Evolutionary conservation across 2,113 vertebrate genomes (phyloP), one percentile per base, ranked within the genome.

Genomic region (Dendrocopos noguchii): DNA sequence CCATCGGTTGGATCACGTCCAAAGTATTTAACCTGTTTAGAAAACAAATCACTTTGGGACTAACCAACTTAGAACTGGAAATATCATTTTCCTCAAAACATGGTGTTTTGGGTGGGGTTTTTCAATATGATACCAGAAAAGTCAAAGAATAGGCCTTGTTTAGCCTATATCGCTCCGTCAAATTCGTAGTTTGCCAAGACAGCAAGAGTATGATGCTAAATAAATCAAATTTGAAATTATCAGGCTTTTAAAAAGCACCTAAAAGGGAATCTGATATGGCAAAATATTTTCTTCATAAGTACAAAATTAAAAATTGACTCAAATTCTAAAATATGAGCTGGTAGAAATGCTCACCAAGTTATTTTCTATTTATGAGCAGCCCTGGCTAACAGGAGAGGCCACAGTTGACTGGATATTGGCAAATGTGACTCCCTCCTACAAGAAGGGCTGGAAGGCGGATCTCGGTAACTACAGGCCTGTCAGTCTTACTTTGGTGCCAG

Each of bases 1-100:
- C 99, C 99, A 53, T 99, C 99, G 33, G 98, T 99, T 9, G 99
- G 99, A 94, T 99, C 99, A 10, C 99, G 98, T 65, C 99, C 99
- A 71, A 99, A 99, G 93, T 99, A 99, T 92, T 99, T 99, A 14
- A 99, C 99, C 99, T 99, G 95, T 90, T 3, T n/a, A 76, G 27
- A 90, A 84, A 96, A 91, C 80, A 61, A 17, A 80, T 14, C 16
- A 13, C 18, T n/a, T 50, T 11, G 42, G 77, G 24, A 61, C 42
- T 42, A 25, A 46, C 2, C 34, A 52, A 29, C 18, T 21, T 10
- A 60, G 21, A 59, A n/a, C 11, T 46, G 29, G 15, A 76, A 72
- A 20, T 0, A 53, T 6, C 20, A 39, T 36, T 46, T 72, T 22
- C 63, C 18, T 68, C 60, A 16, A 36, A 27, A 88, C 8, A 15